phyloP scores from a whole-genome alignment of 2,797 vertebrate species.

The Tamandua tetradactyla region DNA sequence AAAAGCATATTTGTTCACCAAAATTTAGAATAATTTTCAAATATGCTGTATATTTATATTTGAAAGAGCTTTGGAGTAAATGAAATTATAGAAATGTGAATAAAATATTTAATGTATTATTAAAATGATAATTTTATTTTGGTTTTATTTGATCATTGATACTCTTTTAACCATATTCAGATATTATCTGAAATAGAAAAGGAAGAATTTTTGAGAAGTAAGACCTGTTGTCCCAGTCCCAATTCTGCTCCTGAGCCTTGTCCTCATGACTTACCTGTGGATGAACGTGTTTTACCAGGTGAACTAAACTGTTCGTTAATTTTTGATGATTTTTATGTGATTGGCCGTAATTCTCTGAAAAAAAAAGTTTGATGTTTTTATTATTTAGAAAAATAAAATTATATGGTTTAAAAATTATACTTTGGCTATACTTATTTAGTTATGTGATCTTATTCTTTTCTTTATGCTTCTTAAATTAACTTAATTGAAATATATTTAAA shows the following conservation, averaged over 20 bases:
- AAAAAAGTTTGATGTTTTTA: neutral
- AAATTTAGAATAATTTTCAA: neutral
- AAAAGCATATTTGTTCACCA: neutral
- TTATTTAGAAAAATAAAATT: neutral
- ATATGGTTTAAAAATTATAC: neutral
- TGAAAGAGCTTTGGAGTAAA: neutral
- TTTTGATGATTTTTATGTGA: constrained; percentile 11
- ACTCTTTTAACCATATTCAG: constrained; percentile 79
- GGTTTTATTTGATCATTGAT: constrained; percentile 1
- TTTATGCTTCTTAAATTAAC: neutral
- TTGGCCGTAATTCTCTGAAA: neutral
- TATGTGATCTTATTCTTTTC: neutral
- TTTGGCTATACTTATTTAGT: neutral
- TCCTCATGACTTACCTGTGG: neutral
- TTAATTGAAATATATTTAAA: constrained; percentile 15
- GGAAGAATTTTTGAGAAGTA: constrained; percentile 76
- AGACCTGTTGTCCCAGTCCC: neutral
- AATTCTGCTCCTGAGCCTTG: constrained; percentile 12
- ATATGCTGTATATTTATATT: neutral
- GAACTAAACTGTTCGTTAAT: neutral
- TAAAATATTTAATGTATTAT: neutral
- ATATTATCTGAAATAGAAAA: constrained; percentile 84
- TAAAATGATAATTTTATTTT: constrained; percentile 5
- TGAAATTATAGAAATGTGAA: neutral
- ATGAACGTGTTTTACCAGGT: constrained; percentile 76